Evolutionary conservation across 2,113 vertebrate genomes (phyloP).

Genomic region (Phaethon lepturus): DNA sequence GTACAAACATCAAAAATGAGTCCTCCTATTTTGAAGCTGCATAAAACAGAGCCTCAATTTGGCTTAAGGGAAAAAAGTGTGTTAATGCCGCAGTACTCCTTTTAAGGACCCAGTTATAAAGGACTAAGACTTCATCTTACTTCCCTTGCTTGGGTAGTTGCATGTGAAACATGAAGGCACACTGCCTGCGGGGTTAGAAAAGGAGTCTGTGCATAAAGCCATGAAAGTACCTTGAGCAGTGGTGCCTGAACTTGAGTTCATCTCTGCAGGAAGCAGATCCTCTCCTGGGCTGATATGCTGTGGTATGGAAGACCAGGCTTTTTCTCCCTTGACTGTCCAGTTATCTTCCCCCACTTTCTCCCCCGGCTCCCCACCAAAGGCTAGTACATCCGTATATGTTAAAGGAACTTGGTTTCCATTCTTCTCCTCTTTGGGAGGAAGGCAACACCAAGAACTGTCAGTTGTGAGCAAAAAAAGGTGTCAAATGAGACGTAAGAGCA

Average conservation of each 20-base stretch:
- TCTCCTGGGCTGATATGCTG: background rate
- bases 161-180: fast-evolving
- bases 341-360: background rate
- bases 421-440: background rate
- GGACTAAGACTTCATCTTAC: background rate
- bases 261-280: background rate
- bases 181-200: background rate
- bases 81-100: background rate
- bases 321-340: background rate
- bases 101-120: background rate
- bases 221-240: background rate
- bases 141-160: background rate
- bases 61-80: background rate
- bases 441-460: background rate
- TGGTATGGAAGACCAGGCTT: background rate
- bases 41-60: background rate
- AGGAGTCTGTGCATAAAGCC: fast-evolving
- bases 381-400: background rate
- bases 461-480: background rate
- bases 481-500: background rate
- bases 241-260: background rate
- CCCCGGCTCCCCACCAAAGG: background rate
- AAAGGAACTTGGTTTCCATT: background rate
- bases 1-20: background rate
- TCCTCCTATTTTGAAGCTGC: background rate